Base-by-base conservation (phyloP, 2,888 invertebrate genomes). In the Lymantria dispar region DNA sequence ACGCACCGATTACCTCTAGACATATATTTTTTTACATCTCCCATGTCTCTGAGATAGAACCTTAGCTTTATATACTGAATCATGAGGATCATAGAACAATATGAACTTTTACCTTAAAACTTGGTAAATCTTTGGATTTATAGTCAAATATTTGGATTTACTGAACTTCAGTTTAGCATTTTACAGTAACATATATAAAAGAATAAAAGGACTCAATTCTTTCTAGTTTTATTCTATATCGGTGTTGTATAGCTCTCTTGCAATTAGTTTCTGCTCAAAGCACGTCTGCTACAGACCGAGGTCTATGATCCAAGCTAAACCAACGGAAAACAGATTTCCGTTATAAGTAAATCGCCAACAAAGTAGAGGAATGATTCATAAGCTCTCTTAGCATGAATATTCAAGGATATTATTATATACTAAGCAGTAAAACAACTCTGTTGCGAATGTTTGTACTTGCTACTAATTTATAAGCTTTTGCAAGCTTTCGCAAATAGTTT, bases 241-340 rank as follows among this genome's bases (percentile, higher is more conserved):
- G n/a, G 14, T 57, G 83, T 78, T 69, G 65, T 73, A 76, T 81
- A 78, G 81, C 78, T 85, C 79, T 83, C 85, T 86, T 84, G 86
- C 88, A 88, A 88, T 88, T 88, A 88, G 88, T 88, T 87, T 84
- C 86, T 80, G 85, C 85, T 86, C 88, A 87, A 87, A 87, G 88
- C 87, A 84, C 83, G 85, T 87, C 87, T 78, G 78, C 79, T 76
- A 73, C 86, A 85, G 85, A 80, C 82, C 78, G 66, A 72, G 80
- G 78, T 83, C 87, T 82, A 85, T 86, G 85, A 86, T 85, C 83
- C 78, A 68, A 76, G 73, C 78, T 81, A 74, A 85, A 79, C 83
- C 80, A 81, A 76, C 72, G 76, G 79, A 78, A 80, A 83, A 81
- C 81, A 76, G 75, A 78, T 78, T 78, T 82, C 73, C 72, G 58